Evolutionary conservation across 2,888 invertebrate species (phyloP).

Genomic region (Gonocerus acuteangulatus): DNA sequence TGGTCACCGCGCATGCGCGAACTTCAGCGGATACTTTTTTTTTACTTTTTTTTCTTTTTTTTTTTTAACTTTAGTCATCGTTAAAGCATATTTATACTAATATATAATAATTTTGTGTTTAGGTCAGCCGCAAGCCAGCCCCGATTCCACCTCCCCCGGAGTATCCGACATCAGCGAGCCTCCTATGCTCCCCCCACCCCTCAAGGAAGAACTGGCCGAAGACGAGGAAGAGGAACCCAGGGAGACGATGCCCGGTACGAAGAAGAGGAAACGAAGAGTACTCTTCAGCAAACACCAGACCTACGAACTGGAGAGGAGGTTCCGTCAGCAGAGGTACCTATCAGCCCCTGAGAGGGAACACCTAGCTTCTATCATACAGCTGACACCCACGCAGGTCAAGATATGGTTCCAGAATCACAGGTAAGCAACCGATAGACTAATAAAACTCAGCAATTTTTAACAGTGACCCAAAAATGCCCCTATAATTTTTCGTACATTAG

Average conservation of each 20-base stretch:
- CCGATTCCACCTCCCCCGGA: slow-evolving; percentile 73
- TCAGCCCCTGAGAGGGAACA: slow-evolving; percentile 97
- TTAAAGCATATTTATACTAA: too few species aligned
- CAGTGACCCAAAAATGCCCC: not conserved
- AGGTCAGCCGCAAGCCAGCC: slow-evolving; percentile 62
- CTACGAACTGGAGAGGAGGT: slow-evolving; percentile 88
- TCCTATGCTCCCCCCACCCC: slow-evolving; percentile 20
- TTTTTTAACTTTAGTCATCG: too few species aligned
- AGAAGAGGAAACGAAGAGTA: slow-evolving; percentile 91
- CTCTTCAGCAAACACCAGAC: slow-evolving; percentile 94
- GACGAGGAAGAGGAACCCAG: slow-evolving; percentile 51
- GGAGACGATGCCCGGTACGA: slow-evolving; percentile 44
- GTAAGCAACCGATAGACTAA: slow-evolving; percentile 41
- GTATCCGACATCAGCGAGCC: slow-evolving; percentile 39
- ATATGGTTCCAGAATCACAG: slow-evolving; percentile 99
- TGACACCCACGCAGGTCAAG: slow-evolving; percentile 93
- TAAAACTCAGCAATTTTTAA: not conserved
- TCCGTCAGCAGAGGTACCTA: slow-evolving; percentile 90
- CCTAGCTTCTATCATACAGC: slow-evolving; percentile 83
- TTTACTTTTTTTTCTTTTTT: too few species aligned
- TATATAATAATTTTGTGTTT: too few species aligned
- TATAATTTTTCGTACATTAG: not conserved
- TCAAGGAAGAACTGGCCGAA: slow-evolving; percentile 51
- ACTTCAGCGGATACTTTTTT: too few species aligned
- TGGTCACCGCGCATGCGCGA: too few species aligned